These are phyloP conservation scores for Drosophila suboccidentalis DNA, from an alignment of 2,888 invertebrate genomes.

Conservation along the genomic window DNA sequence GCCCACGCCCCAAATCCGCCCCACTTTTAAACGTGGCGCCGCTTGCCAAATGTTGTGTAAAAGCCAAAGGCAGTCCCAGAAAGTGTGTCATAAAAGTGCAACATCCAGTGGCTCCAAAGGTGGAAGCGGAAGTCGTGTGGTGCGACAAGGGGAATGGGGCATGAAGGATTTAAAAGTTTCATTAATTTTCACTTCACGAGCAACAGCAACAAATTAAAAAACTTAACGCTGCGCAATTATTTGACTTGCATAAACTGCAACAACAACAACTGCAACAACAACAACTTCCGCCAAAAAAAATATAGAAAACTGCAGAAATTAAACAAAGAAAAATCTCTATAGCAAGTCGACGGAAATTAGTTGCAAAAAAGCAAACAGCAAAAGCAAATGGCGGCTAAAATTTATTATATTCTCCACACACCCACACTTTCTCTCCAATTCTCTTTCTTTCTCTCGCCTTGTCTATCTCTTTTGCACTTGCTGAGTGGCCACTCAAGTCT, in stretches of 20 bases:
- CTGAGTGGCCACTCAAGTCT: constrained; percentile 47
- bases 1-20: constrained; percentile 27
- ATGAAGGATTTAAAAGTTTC: constrained; percentile 41
- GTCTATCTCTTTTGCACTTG: constrained; percentile 31
- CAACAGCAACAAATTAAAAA: constrained; percentile 66
- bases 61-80: constrained; percentile 52
- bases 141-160: not conserved
- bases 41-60: constrained; percentile 79
- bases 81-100: constrained; percentile 76
- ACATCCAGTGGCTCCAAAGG: constrained; percentile 51
- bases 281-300: not conserved
- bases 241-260: constrained; percentile 68
- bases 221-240: constrained; percentile 71
- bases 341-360: constrained; percentile 35
- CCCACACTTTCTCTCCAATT: constrained; percentile 30
- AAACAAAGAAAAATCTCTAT: constrained; percentile 68
- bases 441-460: constrained; percentile 8
- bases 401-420: constrained; percentile 73
- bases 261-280: constrained; percentile 26
- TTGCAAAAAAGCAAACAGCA: constrained; percentile 64
- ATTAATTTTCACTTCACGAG: constrained; percentile 33
- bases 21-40: constrained; percentile 42
- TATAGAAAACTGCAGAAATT: constrained; percentile 59
- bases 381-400: constrained; percentile 70
- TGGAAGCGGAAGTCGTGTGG: constrained; percentile 31